phyloP scores from a whole-genome alignment of 2,113 vertebrate genomes.

The Cyanoderma ruficeps region DNA sequence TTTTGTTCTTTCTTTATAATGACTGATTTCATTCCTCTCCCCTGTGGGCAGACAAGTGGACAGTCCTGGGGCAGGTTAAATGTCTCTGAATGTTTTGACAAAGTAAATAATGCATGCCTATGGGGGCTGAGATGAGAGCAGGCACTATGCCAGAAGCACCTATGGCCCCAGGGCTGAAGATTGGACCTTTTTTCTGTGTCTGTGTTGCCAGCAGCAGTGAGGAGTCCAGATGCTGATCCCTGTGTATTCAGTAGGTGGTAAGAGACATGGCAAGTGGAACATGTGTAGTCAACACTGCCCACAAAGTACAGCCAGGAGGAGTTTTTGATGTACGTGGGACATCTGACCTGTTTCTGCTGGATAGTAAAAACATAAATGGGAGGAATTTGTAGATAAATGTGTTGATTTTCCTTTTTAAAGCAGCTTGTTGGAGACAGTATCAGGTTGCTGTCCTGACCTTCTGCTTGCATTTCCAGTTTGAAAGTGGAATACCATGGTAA shows the following conservation, averaged over 20 bases:
- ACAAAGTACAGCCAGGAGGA: not conserved
- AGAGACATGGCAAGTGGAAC: not conserved
- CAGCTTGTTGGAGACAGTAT: not conserved
- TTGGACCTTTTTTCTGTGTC: not conserved
- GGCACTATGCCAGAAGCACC: not conserved
- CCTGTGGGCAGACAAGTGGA: not conserved
- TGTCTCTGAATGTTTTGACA: not conserved
- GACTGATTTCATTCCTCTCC: not conserved
- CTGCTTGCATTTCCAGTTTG: not conserved
- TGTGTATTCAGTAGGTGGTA: not conserved
- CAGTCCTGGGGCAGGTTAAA: not conserved
- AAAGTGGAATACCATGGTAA: not conserved
- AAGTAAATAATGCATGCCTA: not conserved
- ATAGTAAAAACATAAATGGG: not conserved
- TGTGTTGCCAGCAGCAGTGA: not conserved
- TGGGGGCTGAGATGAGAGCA: not conserved
- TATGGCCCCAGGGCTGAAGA: not conserved
- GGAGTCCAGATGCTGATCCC: not conserved
- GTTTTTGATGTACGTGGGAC: fast-evolving
- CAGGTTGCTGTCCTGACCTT: not conserved
- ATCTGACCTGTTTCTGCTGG: not conserved
- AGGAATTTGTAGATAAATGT: not conserved
- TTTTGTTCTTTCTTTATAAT: not conserved
- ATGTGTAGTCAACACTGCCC: not conserved
- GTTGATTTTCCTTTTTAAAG: not conserved